phyloP scores from a whole-genome alignment of 1,140 invertebrate species.

The Rhyzopertha dominica region DNA sequence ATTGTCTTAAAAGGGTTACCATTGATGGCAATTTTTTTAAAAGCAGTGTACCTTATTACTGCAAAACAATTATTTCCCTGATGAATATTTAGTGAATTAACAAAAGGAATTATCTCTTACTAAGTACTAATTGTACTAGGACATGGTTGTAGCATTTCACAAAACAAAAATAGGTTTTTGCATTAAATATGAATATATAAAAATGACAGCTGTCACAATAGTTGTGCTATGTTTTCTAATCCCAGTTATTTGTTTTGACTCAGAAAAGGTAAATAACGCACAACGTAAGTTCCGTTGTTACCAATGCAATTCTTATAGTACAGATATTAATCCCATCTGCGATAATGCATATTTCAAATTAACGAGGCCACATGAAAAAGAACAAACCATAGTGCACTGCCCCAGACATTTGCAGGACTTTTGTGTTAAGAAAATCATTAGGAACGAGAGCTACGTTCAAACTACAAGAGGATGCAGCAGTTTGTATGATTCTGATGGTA shows the following conservation, averaged over 20 bases:
- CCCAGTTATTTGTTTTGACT: neutral
- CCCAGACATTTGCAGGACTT: slow-evolving; percentile 11
- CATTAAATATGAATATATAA: neutral
- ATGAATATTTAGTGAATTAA: too few species aligned
- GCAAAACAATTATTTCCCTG: too few species aligned
- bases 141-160: neutral
- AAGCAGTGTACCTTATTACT: too few species aligned
- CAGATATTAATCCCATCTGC: slow-evolving; percentile 14
- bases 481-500: slow-evolving; percentile 11
- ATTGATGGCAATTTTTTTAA: too few species aligned
- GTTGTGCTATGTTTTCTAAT: too few species aligned
- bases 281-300: slow-evolving; percentile 12
- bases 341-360: slow-evolving; percentile 16
- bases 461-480: slow-evolving; percentile 18
- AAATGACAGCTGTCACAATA: too few species aligned
- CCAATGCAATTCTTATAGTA: slow-evolving; percentile 16
- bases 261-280: slow-evolving; percentile 1
- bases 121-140: neutral
- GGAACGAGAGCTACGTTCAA: neutral
- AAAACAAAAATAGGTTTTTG: neutral
- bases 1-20: too few species aligned
- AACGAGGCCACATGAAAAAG: slow-evolving; percentile 9
- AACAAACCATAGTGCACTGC: slow-evolving; percentile 16
- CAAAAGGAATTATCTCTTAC: neutral
- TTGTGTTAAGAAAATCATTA: slow-evolving; percentile 16